These are phyloP conservation scores for Odontocerum albicorne DNA, from an alignment of 2,888 invertebrate species.

Conservation along the genomic window DNA sequence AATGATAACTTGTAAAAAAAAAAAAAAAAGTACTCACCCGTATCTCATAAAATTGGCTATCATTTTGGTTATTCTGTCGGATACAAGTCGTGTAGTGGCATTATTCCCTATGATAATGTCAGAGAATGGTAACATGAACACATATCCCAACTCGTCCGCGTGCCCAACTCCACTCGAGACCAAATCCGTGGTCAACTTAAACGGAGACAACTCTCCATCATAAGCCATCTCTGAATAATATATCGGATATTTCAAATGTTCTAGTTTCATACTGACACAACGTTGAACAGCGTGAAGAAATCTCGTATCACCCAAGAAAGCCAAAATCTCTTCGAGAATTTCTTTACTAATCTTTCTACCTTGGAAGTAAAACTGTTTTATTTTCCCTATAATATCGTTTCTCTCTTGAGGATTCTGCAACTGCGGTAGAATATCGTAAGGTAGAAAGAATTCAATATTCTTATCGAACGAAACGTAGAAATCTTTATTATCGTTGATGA, in stretches of 20 bases:
- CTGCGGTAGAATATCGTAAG: background rate
- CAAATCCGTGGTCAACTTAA: background rate
- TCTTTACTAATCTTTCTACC: background rate
- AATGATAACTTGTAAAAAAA: too few relatives aligned
- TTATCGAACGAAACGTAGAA: background rate
- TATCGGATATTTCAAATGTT: background rate
- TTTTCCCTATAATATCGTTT: background rate
- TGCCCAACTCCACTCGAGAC: conserved; percentile 7
- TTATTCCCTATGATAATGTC: background rate
- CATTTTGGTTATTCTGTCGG: conserved; percentile 48
- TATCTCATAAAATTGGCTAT: conserved; percentile 56
- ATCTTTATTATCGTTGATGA: background rate
- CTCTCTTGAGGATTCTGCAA: background rate
- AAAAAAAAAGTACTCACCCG: conserved; percentile 47
- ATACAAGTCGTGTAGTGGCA: conserved; percentile 39
- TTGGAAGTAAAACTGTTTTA: conserved; percentile 15
- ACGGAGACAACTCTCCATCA: background rate
- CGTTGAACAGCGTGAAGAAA: conserved; percentile 5
- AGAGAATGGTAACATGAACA: conserved; percentile 8
- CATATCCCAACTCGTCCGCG: conserved; percentile 10
- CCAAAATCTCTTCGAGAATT: background rate
- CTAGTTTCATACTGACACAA: conserved; percentile 1
- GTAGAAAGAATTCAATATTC: conserved; percentile 8
- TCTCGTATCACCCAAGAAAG: conserved; percentile 12
- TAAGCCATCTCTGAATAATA: conserved; percentile 7